These are phyloP conservation scores for Philotrypesis tridentata DNA, from an alignment of 1,140 invertebrate genomes.

Conservation along the genomic window DNA sequence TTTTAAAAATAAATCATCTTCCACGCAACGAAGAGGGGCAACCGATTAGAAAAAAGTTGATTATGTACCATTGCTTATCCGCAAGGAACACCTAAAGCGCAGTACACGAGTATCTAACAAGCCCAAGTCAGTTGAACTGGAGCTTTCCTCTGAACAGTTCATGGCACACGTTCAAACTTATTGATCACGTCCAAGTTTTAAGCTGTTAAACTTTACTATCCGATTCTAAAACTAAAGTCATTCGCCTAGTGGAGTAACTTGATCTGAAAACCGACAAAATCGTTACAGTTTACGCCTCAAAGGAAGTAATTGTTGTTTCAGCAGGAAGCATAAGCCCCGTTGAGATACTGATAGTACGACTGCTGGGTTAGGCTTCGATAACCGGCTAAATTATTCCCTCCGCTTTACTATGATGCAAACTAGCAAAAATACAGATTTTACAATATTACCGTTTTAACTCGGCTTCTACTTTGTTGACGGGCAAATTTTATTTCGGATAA, in stretches of 20 bases:
- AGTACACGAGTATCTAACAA: background rate
- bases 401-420: too few relatives aligned
- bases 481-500: too few relatives aligned
- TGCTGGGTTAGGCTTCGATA: too few relatives aligned
- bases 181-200: conserved; percentile 71
- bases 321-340: background rate
- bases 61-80: background rate
- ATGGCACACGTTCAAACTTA: background rate
- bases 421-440: too few relatives aligned
- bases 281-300: background rate
- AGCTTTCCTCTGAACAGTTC: background rate
- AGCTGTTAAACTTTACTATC: conserved; percentile 76
- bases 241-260: conserved; percentile 39
- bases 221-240: conserved; percentile 63
- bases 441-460: too few relatives aligned
- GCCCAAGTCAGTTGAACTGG: background rate
- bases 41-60: background rate
- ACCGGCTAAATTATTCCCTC: too few relatives aligned
- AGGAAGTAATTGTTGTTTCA: conserved; percentile 1
- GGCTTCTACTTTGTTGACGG: too few relatives aligned
- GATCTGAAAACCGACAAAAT: conserved; percentile 43
- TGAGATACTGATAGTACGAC: background rate
- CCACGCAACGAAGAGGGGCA: too few relatives aligned
- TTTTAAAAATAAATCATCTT: too few relatives aligned
- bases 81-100: background rate